phyloP scores from a whole-genome alignment of 1,140 invertebrate genomes.

The Xylocopa sonorina region DNA sequence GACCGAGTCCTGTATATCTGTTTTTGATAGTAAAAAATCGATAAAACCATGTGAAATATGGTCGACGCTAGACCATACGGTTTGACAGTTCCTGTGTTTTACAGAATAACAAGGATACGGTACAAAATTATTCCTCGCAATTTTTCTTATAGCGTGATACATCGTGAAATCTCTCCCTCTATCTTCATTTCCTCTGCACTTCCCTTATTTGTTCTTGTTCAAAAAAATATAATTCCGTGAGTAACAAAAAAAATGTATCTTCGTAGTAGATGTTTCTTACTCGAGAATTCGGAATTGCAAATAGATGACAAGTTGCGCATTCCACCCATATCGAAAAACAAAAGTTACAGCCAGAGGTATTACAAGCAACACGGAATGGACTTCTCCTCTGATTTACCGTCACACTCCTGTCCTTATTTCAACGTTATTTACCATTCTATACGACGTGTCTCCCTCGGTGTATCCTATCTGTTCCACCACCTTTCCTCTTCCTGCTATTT shows the following conservation, averaged over 20 bases:
- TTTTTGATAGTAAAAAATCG: slow-evolving; percentile 17
- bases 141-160: slow-evolving; percentile 18
- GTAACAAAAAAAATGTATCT: too few relatives aligned
- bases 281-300: slow-evolving; percentile 12
- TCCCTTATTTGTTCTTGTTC: not conserved
- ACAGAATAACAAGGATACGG: slow-evolving; percentile 43
- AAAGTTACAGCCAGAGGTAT: slow-evolving; percentile 52
- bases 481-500: not conserved
- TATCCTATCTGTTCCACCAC: not conserved
- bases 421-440: slow-evolving; percentile 61
- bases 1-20: slow-evolving; percentile 26
- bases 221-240: not conserved
- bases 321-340: slow-evolving; percentile 10
- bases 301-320: slow-evolving; percentile 13
- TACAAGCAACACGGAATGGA: slow-evolving; percentile 48
- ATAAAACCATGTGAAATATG: slow-evolving; percentile 22
- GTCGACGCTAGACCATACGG: slow-evolving; percentile 33
- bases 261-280: not conserved
- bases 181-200: not conserved
- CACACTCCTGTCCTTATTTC: slow-evolving; percentile 55
- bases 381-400: slow-evolving; percentile 59
- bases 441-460: not conserved
- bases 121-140: slow-evolving; percentile 25
- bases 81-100: slow-evolving; percentile 35
- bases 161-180: not conserved